Conservation (phyloP, 2,113 vertebrate genomes). For the Varanus salvator region DNA sequence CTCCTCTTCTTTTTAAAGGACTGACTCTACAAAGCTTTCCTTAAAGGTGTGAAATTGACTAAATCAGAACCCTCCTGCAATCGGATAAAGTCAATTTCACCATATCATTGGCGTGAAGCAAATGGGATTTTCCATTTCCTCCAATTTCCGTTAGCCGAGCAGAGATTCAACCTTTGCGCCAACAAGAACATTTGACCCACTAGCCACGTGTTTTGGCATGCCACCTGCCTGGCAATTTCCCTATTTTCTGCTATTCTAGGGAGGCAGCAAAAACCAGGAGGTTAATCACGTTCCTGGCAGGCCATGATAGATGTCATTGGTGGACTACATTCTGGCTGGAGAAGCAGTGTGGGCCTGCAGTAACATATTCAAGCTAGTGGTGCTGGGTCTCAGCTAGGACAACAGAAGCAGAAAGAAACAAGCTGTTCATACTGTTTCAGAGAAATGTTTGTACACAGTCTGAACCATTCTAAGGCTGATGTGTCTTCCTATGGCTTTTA, state of each 20-base stretch:
- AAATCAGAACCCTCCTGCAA: not conserved
- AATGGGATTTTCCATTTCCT: not conserved
- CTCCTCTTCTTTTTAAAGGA: too few relatives aligned
- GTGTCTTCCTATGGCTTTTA: not conserved
- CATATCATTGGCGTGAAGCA: not conserved
- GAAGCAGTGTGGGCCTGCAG: not conserved
- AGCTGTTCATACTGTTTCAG: not conserved
- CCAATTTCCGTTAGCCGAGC: not conserved
- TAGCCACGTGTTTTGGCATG: not conserved
- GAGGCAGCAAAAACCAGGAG: not conserved
- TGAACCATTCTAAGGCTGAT: not conserved
- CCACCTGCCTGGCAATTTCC: not conserved
- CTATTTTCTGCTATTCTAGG: not conserved
- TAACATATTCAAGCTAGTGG: not conserved
- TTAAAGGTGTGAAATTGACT: not conserved
- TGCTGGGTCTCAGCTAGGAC: not conserved
- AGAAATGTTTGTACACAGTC: not conserved
- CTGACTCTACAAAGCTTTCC: not conserved
- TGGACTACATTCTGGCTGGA: not conserved
- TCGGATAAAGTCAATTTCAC: not conserved
- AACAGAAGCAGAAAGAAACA: not conserved
- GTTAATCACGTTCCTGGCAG: not conserved
- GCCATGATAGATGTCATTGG: too few relatives aligned
- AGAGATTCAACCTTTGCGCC: not conserved
- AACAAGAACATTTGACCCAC: too few relatives aligned